Percentiles rank a stretch among this genome's conserved stretches.
Conservation (phyloP, 2,113 vertebrate genomes). For the Myrmecobius fasciatus region DNA sequence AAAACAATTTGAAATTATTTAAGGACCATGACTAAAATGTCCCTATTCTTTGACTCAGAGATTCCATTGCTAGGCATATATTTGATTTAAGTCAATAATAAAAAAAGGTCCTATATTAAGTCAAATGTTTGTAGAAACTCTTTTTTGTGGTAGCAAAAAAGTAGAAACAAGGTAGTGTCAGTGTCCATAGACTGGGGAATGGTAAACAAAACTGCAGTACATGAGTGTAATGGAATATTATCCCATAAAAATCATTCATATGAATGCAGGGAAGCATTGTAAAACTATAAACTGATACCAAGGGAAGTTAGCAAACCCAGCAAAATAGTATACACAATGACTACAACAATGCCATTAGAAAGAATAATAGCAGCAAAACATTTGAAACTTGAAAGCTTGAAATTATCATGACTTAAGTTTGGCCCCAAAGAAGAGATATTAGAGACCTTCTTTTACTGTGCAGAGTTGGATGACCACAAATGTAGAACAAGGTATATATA, state of each 20-base stretch:
- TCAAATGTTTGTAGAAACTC: neutral
- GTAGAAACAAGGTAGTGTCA: neutral
- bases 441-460: neutral
- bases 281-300: neutral
- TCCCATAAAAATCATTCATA: neutral
- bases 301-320: neutral
- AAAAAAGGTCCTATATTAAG: neutral
- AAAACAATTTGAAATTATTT: neutral
- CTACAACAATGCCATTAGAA: neutral
- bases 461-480: neutral
- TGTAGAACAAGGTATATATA: neutral
- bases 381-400: neutral
- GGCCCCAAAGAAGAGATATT: neutral
- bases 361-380: neutral
- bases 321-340: neutral
- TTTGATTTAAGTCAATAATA: neutral
- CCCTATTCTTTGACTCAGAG: neutral
- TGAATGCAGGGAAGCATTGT: neutral
- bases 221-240: neutral
- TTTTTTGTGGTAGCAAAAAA: neutral
- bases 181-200: neutral
- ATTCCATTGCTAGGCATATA: neutral
- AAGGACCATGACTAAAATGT: neutral
- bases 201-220: neutral
- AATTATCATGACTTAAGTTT: neutral